phyloP scores from a whole-genome alignment of 2,888 invertebrate genomes.

The Athripsodes cinereus region DNA sequence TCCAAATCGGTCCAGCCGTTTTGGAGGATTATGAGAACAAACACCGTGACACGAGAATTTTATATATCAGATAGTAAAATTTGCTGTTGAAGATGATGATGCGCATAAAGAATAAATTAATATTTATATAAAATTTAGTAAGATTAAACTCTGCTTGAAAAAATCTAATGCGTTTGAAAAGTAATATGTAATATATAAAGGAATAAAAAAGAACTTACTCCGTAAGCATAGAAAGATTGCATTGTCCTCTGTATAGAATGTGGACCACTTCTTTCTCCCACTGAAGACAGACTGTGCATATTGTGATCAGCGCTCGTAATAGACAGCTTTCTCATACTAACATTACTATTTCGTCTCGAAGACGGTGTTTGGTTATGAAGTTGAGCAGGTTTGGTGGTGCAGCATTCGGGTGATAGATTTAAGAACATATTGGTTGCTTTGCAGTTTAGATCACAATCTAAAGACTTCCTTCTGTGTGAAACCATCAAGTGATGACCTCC shows the following conservation, averaged over 20 bases:
- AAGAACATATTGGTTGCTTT: conserved; percentile 42
- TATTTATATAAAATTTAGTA: background rate
- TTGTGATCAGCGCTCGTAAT: conserved; percentile 22
- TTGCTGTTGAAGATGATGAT: too few relatives aligned
- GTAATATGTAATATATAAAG: background rate
- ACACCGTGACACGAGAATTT: too few relatives aligned
- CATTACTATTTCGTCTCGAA: conserved; percentile 29
- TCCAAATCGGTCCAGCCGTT: too few relatives aligned
- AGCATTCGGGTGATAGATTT: conserved; percentile 57
- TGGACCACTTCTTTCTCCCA: conserved; percentile 14
- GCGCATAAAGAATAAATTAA: background rate
- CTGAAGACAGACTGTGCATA: conserved; percentile 17
- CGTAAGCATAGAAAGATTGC: conserved; percentile 20
- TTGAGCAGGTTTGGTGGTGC: conserved; percentile 33
- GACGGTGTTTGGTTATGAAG: background rate
- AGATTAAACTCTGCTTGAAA: too few relatives aligned
- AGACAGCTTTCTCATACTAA: conserved; percentile 30
- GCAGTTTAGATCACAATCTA: conserved; percentile 40
- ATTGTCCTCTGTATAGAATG: conserved; percentile 9
- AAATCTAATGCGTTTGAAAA: too few relatives aligned
- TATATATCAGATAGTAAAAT: too few relatives aligned
- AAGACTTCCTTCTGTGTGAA: conserved; percentile 35
- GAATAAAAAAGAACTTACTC: conserved; percentile 15
- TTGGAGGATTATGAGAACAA: too few relatives aligned
- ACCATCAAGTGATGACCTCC: conserved; percentile 40